Conservation (phyloP, 2,797 vertebrate species). For the Macroramphosus scolopax region DNA sequence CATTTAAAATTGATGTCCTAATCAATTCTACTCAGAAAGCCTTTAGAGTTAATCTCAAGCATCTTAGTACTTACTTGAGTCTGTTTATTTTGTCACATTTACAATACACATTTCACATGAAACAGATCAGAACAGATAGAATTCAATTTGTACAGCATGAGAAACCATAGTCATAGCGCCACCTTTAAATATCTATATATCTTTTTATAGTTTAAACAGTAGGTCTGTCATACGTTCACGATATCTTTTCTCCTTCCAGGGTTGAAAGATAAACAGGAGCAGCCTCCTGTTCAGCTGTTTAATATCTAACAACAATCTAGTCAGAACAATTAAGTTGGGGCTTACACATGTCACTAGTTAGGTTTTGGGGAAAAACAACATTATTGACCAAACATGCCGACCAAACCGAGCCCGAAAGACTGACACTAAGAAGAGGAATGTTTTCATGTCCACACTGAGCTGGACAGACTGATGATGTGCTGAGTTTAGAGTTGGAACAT, state of each 20-base stretch:
- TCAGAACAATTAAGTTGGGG: slow-evolving; percentile 13
- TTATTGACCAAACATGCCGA: slow-evolving; percentile 40
- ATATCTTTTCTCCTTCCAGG: slow-evolving; percentile 44
- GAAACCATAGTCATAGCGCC: slow-evolving; percentile 51
- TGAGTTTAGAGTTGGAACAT: too few species aligned
- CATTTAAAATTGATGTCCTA: too few species aligned
- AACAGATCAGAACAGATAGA: slow-evolving; percentile 45
- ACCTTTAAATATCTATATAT: slow-evolving; percentile 69
- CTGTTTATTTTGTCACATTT: slow-evolving; percentile 58
- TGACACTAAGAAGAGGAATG: slow-evolving; percentile 54
- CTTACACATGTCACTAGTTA: slow-evolving; percentile 27
- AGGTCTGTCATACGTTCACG: slow-evolving; percentile 38
- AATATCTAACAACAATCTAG: slow-evolving; percentile 28
- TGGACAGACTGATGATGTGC: not conserved
- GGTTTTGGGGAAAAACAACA: slow-evolving; percentile 10
- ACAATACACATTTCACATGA: slow-evolving; percentile 64
- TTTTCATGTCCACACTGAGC: slow-evolving; percentile 5
- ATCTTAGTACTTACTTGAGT: too few species aligned
- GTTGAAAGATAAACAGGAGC: slow-evolving; percentile 20
- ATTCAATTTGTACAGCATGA: slow-evolving; percentile 69
- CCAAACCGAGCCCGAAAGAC: slow-evolving; percentile 26
- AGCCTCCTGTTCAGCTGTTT: slow-evolving; percentile 6
- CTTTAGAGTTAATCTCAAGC: too few species aligned
- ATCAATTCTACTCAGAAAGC: too few species aligned
- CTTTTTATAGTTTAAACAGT: slow-evolving; percentile 55